phyloP scores from a whole-genome alignment of 2,113 vertebrate genomes.

The Clupea harengus region DNA sequence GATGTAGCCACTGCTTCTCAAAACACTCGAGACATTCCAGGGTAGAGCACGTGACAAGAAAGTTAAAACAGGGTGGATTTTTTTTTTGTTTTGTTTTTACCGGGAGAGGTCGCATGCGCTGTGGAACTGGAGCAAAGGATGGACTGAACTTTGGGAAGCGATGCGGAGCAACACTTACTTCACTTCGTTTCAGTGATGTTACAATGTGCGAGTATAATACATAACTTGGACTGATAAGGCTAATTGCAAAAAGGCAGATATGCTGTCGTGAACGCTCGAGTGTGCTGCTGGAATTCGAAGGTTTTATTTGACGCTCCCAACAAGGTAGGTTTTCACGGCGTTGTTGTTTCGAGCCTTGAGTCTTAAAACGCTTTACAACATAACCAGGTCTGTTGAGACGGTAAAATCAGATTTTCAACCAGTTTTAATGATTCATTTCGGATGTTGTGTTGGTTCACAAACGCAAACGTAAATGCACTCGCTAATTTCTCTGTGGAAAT shows the following conservation, averaged over 20 bases:
- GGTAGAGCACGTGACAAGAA: slow-evolving; percentile 55
- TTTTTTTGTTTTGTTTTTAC: slow-evolving; percentile 51
- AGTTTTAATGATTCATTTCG: background rate
- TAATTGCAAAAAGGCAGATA: background rate
- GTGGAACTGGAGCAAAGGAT: background rate
- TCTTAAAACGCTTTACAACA: background rate
- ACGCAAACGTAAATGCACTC: too few species aligned
- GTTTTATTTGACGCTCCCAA: background rate
- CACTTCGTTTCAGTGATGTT: background rate
- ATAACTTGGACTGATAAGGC: background rate
- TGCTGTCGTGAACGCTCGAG: background rate
- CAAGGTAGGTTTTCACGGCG: background rate
- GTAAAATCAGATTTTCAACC: background rate
- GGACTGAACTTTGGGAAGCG: background rate
- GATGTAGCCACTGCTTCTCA: background rate
- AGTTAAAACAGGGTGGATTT: slow-evolving; percentile 50
- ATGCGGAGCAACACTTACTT: background rate
- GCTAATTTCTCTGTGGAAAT: too few species aligned
- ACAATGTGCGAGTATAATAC: background rate
- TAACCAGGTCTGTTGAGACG: background rate
- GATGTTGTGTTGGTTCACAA: background rate
- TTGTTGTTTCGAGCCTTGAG: background rate
- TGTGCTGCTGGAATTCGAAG: background rate
- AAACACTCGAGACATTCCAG: slow-evolving; percentile 33
- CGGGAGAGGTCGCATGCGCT: slow-evolving; percentile 49